Conservation (phyloP, 2,888 invertebrate genomes). For the Synanthedon vespiformis region DNA sequence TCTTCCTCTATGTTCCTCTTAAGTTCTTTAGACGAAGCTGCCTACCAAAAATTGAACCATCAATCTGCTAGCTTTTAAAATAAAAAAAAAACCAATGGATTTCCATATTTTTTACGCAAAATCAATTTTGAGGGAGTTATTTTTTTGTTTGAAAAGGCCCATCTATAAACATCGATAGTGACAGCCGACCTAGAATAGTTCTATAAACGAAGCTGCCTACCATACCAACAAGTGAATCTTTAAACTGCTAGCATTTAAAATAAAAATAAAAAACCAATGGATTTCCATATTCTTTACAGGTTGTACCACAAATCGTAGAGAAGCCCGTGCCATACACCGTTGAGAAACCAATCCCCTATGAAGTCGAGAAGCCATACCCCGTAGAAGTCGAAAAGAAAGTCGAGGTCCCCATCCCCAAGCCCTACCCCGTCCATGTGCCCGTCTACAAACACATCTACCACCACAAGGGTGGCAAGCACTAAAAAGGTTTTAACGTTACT, state of each 20-base stretch:
- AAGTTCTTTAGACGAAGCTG: no score
- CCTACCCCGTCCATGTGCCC: conserved; percentile 80
- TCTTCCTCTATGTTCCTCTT: no score
- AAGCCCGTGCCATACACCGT: conserved; percentile 80
- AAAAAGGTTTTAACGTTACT: conserved; percentile 13
- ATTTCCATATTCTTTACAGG: conserved; percentile 28
- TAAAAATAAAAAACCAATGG: neutral
- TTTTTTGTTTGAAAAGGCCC: no score
- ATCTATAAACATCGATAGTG: no score
- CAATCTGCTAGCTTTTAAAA: no score
- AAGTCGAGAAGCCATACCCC: conserved; percentile 80
- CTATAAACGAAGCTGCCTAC: no score
- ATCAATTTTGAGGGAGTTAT: no score
- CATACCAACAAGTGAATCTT: no score
- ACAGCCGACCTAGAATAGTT: no score
- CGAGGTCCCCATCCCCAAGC: conserved; percentile 76
- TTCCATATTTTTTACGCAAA: no score
- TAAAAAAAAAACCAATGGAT: no score
- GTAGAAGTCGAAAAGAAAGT: conserved; percentile 82
- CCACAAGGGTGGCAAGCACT: conserved; percentile 68
- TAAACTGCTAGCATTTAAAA: neutral
- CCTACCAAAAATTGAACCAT: no score
- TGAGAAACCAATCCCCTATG: conserved; percentile 78
- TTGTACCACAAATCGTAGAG: conserved; percentile 78
- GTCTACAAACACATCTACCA: conserved; percentile 82